Conservation (phyloP, 2,113 vertebrate species). For the Pseudopodoces humilis region DNA sequence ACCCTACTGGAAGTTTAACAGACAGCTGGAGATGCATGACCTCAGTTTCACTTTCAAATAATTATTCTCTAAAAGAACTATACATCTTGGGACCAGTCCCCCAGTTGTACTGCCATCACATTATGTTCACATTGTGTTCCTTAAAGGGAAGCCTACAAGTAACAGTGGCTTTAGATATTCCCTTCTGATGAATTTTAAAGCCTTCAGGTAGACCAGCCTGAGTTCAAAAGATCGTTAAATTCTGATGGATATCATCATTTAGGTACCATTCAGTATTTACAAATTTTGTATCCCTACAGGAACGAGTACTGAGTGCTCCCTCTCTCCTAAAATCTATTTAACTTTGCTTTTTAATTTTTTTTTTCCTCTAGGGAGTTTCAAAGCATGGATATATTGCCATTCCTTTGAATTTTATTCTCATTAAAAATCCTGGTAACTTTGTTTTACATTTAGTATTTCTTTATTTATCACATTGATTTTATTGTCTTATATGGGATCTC, state of each 20-base stretch:
- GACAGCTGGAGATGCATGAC: neutral
- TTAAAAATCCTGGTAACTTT: neutral
- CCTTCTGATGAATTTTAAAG: neutral
- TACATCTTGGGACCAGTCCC: too few species aligned
- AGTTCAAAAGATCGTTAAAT: neutral
- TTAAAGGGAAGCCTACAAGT: neutral
- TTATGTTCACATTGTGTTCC: neutral
- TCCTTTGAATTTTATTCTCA: neutral
- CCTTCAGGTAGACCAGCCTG: neutral
- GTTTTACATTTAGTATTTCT: neutral
- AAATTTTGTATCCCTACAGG: neutral
- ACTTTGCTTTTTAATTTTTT: neutral
- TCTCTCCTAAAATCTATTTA: neutral
- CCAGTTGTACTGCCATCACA: fast-evolving
- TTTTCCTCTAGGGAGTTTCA: neutral
- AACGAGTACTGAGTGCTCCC: neutral
- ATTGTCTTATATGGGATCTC: neutral
- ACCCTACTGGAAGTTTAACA: neutral
- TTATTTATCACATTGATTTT: neutral
- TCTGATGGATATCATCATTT: neutral
- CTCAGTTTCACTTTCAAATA: neutral
- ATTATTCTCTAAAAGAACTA: neutral
- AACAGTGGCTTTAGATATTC: neutral
- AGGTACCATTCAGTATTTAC: neutral
- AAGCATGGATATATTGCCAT: neutral